Conservation (phyloP, 2,888 invertebrate genomes). For the Serripes groenlandicus region DNA sequence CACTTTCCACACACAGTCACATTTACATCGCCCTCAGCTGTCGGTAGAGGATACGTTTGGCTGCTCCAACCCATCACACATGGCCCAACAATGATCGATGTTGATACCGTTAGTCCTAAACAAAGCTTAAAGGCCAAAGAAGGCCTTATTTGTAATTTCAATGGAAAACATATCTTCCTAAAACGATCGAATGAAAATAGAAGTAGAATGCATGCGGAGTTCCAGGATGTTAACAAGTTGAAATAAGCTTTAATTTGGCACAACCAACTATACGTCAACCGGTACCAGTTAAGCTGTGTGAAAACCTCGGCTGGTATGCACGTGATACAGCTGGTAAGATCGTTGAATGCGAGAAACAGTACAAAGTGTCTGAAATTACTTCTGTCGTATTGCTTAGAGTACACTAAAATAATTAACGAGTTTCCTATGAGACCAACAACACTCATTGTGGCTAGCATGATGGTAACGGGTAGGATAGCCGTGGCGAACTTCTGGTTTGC, state of each 20-base stretch:
- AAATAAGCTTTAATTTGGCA: constrained; percentile 6
- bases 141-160: constrained; percentile 11
- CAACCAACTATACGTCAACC: not conserved
- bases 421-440: not conserved
- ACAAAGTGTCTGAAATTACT: constrained; percentile 22
- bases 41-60: not conserved
- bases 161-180: constrained; percentile 12
- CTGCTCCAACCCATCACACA: not conserved
- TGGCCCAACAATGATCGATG: not conserved
- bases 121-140: not conserved
- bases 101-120: not conserved
- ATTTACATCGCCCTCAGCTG: not conserved
- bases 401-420: not conserved
- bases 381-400: not conserved
- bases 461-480: constrained; percentile 15
- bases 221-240: constrained; percentile 8
- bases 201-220: constrained; percentile 3
- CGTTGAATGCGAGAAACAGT: not conserved
- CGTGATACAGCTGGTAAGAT: constrained; percentile 10
- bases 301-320: constrained; percentile 1
- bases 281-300: constrained; percentile 10
- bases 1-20: not conserved
- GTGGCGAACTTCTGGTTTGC: constrained; percentile 8
- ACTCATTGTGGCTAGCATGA: not conserved
- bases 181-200: constrained; percentile 11